Percentiles rank a stretch among this genome's conserved stretches.
phyloP scores from a whole-genome alignment of 2,113 vertebrate genomes.

The Sphaerodactylus townsendi region DNA sequence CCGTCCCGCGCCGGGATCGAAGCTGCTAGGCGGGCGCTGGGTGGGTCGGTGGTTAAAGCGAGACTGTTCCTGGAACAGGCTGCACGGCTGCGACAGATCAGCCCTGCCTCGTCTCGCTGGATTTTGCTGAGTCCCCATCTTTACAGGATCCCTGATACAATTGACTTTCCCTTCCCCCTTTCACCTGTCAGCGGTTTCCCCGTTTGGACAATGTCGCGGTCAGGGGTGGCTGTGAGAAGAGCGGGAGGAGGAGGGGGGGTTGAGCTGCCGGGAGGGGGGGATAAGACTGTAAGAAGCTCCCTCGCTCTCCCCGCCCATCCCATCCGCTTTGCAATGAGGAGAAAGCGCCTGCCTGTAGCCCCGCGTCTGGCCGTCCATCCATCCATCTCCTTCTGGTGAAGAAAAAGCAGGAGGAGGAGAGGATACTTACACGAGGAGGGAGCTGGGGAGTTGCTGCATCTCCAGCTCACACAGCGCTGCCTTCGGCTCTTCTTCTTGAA shows the following conservation, averaged over 20 bases:
- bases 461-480: constrained; percentile 57
- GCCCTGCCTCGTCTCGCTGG: neutral
- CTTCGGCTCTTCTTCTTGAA: constrained; percentile 56
- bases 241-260: neutral
- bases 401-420: constrained; percentile 36
- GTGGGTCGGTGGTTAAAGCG: neutral
- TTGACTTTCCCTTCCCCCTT: constrained; percentile 5
- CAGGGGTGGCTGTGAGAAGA: neutral
- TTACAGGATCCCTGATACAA: constrained; percentile 21
- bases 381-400: constrained; percentile 16
- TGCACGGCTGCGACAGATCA: constrained; percentile 48
- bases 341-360: constrained; percentile 29
- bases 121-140: constrained; percentile 11
- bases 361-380: constrained; percentile 25
- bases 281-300: neutral
- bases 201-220: neutral
- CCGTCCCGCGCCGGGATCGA: constrained; percentile 48
- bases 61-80: constrained; percentile 7
- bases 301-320: neutral
- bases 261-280: neutral
- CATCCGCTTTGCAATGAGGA: constrained; percentile 17
- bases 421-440: constrained; percentile 57
- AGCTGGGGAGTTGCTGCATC: constrained; percentile 59
- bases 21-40: neutral
- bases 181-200: constrained; percentile 32